phyloP scores from a whole-genome alignment of 2,113 vertebrate species.

The Mandrillus leucophaeus region DNA sequence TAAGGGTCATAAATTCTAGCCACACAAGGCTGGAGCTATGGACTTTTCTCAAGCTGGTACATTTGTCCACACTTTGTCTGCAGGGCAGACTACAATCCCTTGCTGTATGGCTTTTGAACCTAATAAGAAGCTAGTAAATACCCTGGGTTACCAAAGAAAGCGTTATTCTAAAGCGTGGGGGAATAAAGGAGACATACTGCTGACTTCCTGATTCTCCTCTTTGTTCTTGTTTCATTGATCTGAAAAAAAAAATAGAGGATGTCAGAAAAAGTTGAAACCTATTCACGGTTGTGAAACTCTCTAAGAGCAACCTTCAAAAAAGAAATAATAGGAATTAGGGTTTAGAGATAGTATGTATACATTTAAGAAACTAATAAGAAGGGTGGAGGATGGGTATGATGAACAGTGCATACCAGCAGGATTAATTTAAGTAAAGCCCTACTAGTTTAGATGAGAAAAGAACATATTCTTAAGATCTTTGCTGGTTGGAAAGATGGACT shows the following conservation, averaged over 20 bases:
- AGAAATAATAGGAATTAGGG: not conserved
- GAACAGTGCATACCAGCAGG: not conserved
- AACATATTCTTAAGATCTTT: not conserved
- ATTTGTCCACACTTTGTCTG: not conserved
- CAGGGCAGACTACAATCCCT: not conserved
- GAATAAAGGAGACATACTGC: not conserved
- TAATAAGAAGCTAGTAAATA: not conserved
- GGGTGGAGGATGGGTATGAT: not conserved
- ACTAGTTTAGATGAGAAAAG: not conserved
- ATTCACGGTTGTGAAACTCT: not conserved
- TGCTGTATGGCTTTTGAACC: not conserved
- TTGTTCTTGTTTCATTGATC: not conserved
- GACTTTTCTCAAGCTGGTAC: not conserved
- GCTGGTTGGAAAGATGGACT: not conserved
- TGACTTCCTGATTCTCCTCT: not conserved
- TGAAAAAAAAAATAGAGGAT: not conserved
- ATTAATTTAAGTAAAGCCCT: not conserved
- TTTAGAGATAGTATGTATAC: not conserved
- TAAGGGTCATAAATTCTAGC: not conserved
- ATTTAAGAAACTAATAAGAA: not conserved
- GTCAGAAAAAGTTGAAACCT: not conserved
- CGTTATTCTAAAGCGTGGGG: not conserved
- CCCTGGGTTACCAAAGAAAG: not conserved
- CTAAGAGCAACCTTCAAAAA: not conserved
- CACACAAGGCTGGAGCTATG: not conserved